A percentile compares a stretch with the other conserved stretches of the same genome.
Evolutionary conservation across 2,113 vertebrate species (phyloP).

Genomic region (Pelodiscus sinensis): DNA sequence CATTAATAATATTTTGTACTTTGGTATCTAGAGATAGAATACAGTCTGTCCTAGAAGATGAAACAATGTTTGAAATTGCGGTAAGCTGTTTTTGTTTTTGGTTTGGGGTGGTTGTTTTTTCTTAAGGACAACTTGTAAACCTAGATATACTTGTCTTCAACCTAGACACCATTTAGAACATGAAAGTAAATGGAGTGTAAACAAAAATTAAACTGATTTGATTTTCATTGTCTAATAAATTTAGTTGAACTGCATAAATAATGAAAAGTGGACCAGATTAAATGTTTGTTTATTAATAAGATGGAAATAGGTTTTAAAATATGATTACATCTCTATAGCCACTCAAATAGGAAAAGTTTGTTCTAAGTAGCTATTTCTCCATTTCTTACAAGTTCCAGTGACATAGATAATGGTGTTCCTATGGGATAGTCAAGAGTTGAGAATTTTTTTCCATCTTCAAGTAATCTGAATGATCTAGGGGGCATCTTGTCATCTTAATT

Average conservation of each 20-base stretch:
- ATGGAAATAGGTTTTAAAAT: neutral
- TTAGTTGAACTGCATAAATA: neutral
- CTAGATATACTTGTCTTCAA: neutral
- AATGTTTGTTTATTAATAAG: neutral
- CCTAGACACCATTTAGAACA: neutral
- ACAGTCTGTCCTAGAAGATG: conserved; percentile 90
- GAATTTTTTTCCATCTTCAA: neutral
- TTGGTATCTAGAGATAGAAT: conserved; percentile 87
- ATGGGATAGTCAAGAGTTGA: neutral
- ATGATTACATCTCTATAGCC: neutral
- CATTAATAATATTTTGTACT: neutral
- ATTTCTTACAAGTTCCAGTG: neutral
- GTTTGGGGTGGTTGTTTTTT: neutral
- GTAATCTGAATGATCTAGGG: neutral
- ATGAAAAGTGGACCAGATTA: neutral
- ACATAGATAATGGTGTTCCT: neutral
- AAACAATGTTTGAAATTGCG: conserved; percentile 85
- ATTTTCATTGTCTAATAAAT: neutral
- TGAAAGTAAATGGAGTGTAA: neutral
- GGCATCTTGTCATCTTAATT: neutral
- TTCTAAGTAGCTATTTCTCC: neutral
- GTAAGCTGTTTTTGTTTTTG: conserved; percentile 78
- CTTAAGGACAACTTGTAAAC: neutral
- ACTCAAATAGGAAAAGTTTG: neutral
- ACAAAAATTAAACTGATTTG: neutral